Evolutionary conservation across 2,113 vertebrate genomes (phyloP).

Genomic region (Epinephelus lanceolatus): DNA sequence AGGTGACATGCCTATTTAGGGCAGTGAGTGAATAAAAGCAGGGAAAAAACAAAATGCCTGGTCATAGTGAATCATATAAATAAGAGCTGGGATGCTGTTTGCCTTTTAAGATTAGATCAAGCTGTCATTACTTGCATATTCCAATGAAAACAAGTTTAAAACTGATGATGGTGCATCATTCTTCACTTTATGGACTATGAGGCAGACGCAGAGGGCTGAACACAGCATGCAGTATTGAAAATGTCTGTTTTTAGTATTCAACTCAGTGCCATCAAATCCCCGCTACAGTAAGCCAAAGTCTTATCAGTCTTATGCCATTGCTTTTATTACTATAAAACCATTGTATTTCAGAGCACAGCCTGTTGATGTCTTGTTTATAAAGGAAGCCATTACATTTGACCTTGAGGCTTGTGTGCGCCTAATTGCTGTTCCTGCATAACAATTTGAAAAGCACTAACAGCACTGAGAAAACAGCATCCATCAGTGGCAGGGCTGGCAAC

Average conservation of each 20-base stretch:
- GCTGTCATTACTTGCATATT: conserved; percentile 33
- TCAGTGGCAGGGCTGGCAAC: conserved; percentile 33
- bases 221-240: conserved; percentile 29
- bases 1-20: conserved; percentile 29
- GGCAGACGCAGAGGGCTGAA: conserved; percentile 22
- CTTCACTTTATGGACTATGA: conserved; percentile 28
- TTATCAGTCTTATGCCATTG: conserved; percentile 39
- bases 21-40: conserved; percentile 35
- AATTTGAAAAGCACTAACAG: conserved; percentile 53
- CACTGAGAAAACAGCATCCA: conserved; percentile 44
- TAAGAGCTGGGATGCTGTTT: conserved; percentile 27
- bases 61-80: conserved; percentile 38
- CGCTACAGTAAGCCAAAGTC: conserved; percentile 27
- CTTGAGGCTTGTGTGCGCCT: conserved; percentile 61
- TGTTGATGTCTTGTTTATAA: conserved; percentile 65
- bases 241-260: conserved; percentile 44
- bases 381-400: conserved; percentile 64
- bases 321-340: conserved; percentile 51
- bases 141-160: conserved; percentile 36
- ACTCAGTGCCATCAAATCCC: conserved; percentile 42
- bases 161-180: conserved; percentile 29
- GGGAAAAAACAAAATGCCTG: conserved; percentile 25
- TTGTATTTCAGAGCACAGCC: conserved; percentile 46
- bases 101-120: conserved; percentile 46
- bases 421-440: conserved; percentile 61